Conservation (phyloP, 2,888 invertebrate genomes). For the Chalcis sispes region DNA sequence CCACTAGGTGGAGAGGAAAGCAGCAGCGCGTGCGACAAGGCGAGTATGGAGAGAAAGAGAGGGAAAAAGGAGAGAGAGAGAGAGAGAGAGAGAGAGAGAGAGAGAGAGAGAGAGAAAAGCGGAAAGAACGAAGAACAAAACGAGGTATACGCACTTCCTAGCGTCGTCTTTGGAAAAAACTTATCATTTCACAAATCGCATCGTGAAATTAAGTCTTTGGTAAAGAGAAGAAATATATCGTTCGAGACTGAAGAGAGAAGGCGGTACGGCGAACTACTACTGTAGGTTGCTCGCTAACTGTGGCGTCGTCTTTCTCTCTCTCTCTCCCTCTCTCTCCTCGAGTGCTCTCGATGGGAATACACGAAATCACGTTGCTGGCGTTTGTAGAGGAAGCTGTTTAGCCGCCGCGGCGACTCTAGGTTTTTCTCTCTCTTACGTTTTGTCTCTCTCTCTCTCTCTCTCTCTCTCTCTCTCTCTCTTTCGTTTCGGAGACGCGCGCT, state of each 20-base stretch:
- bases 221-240: too few relatives aligned
- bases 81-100: slow-evolving; percentile 7
- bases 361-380: slow-evolving; percentile 49
- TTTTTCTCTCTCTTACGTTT: neutral
- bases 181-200: too few relatives aligned
- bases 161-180: too few relatives aligned
- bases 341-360: neutral
- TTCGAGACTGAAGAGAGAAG: too few relatives aligned
- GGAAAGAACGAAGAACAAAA: neutral
- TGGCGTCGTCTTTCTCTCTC: slow-evolving; percentile 48
- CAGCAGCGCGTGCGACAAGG: neutral
- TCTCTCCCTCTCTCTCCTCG: slow-evolving; percentile 26
- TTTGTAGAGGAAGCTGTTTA: slow-evolving; percentile 37
- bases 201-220: too few relatives aligned
- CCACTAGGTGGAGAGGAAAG: neutral
- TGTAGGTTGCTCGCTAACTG: slow-evolving; percentile 14
- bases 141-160: too few relatives aligned
- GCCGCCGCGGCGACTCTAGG: slow-evolving; percentile 30
- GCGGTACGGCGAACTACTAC: slow-evolving; percentile 20
- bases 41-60: neutral
- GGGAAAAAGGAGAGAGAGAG: neutral
- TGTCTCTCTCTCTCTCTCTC: neutral
- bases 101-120: slow-evolving; percentile 3
- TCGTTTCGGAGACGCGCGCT: slow-evolving; percentile 29
- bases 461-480: neutral